Evolutionary conservation across 2,113 vertebrate species (phyloP), one percentile per base, ranked within the genome.

Genomic region (Pristiophorus japonicus): DNA sequence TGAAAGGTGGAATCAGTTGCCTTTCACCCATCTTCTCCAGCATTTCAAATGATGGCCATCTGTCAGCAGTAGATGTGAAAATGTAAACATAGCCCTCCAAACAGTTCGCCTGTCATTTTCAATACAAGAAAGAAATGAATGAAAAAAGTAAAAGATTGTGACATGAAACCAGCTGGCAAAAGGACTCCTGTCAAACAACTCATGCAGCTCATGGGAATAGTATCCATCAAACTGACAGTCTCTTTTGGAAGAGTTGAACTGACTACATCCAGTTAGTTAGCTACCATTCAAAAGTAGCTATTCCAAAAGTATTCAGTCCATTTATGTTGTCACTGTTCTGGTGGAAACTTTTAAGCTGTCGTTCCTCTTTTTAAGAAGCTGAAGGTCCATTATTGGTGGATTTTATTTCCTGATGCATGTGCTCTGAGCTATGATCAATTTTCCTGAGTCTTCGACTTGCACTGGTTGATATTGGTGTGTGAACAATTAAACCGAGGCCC

Each of bases 91-190:
- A 65, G 66, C 38, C 45, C 45, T 70, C 93, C 14, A 94, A 94
- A 70, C 38, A 94, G 42, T 34, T 70, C 12, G 27, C 30, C 93
- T 94, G 93, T 94, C 93, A 94, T 94, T 70, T 70, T 38, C 18
- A 24, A 94, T 94, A 70, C 65, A 14, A 51, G 65, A 73, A 47
- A 70, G 66, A 73, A 94, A 45, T 67, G 66, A 94, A 63, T 67
- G 93, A 51, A 70, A 67, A 45, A 70, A 14, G 66, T 70, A 47
- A 94, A 94, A 94, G 93, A 94, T 47, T 73, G 65, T 70, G 93
- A 94, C 93, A 94, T 94, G 66, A 94, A 94, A 94, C 65, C 93
- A 94, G 93, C 93, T 94, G 93, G 93, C 93, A 94, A 70, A 63
- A 70, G 93, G 65, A 94, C 93, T 94, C 91, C 93, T 94, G 93